These are phyloP conservation scores for Rhingia rostrata DNA, from an alignment of 2,888 invertebrate genomes.

Conservation along the genomic window DNA sequence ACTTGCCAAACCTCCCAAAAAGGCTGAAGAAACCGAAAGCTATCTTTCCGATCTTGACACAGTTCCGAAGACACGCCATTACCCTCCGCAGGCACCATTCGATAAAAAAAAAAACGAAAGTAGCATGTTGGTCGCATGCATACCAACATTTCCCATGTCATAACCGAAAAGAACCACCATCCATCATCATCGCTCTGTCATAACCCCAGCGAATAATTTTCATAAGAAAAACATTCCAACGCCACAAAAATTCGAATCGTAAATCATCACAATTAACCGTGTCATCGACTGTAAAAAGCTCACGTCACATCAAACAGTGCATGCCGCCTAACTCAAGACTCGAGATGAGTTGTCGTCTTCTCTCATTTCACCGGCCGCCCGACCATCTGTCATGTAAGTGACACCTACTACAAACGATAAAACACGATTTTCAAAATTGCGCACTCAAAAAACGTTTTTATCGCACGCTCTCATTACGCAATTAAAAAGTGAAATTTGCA, in stretches of 20 bases:
- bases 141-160: conserved; percentile 31
- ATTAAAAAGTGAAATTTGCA: conserved; percentile 73
- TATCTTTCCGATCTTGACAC: too few relatives aligned
- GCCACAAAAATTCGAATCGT: conserved; percentile 40
- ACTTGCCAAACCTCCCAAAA: too few relatives aligned
- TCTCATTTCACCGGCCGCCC: not conserved
- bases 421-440: conserved; percentile 15
- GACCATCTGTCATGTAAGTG: conserved; percentile 21
- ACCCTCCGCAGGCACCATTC: too few relatives aligned
- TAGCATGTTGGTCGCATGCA: conserved; percentile 11
- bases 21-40: too few relatives aligned
- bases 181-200: conserved; percentile 35
- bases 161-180: conserved; percentile 44
- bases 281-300: conserved; percentile 52
- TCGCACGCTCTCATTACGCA: conserved; percentile 68
- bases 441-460: conserved; percentile 39
- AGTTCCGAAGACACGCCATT: too few relatives aligned
- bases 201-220: conserved; percentile 25
- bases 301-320: conserved; percentile 50
- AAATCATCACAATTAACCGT: conserved; percentile 66
- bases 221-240: conserved; percentile 29
- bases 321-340: conserved; percentile 14
- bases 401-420: conserved; percentile 39
- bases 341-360: not conserved
- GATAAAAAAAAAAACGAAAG: conserved; percentile 62